Base-by-base conservation (phyloP, 2,888 invertebrate species). In the Spicauda simplicius region DNA sequence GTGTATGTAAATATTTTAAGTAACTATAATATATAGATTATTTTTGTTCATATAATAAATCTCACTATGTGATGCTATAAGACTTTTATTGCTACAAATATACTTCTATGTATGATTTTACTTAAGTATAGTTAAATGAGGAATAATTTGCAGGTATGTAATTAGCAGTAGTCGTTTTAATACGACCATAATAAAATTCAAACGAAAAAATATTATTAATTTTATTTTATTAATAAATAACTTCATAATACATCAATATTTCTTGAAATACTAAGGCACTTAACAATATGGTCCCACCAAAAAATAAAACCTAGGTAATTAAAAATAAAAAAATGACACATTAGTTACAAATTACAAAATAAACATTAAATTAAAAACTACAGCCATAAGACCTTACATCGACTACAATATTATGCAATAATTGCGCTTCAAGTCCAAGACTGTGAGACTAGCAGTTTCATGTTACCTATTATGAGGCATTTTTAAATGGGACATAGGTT, bases 1-100 rank as follows among this genome's bases (percentile, higher is more conserved):
- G 88, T 77, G 82, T 88, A 86, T 93, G 92, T 92, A 92, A 87
- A 91, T 93, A 92, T 87, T 89, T 90, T 90, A 87, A 85, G 83
- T 82, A 85, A 78, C 79, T 73, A 77, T 72, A 76, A 73, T 53
- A 16, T 80, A 86, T 87, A 90, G 86, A 91, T 82, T 91, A 91
- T 91, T 91, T 92, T 91, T 92, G 92, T 93, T 92, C 91, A 91
- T 86, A 90, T 88, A 88, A 87, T 89, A 91, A 92, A 92, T 76
- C 78, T 91, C 90, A 92, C 91, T 84, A 84, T 84, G 91, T 91
- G 91, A 90, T 80, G 77, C 76, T 16, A 48, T 48, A 16, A 48
- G 14, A 16, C 48, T 16, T 48, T 48, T 48, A 48, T n/a, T 55
- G 63, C 56, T 54, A 58, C 20, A 12, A 11, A 41, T 37, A 7